These are phyloP conservation scores for Orchestia grillus DNA, from an alignment of 1,140 invertebrate genomes.

Conservation along the genomic window DNA sequence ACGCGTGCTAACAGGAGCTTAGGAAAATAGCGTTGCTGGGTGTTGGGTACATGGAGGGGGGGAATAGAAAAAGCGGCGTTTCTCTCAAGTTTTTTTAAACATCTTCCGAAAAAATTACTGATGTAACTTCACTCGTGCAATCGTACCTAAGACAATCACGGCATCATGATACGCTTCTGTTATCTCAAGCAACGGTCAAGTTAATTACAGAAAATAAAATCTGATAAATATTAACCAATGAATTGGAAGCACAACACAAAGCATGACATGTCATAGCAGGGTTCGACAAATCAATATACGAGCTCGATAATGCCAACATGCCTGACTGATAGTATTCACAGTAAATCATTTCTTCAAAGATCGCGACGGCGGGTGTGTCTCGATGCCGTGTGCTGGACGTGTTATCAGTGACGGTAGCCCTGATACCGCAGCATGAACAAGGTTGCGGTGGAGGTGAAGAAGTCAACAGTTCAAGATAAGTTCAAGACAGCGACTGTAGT, in stretches of 20 bases:
- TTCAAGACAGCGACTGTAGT: not conserved
- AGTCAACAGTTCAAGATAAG: not conserved
- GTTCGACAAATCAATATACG: not conserved
- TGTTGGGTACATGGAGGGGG: no score
- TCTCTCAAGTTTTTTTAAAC: no score
- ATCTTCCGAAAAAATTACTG: no score
- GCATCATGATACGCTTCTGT: no score
- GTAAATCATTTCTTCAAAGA: not conserved
- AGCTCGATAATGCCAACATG: not conserved
- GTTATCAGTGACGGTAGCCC: not conserved
- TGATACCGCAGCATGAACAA: not conserved
- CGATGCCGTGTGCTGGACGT: not conserved
- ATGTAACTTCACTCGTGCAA: no score
- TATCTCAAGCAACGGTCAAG: no score
- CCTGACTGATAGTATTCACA: not conserved
- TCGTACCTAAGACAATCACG: no score
- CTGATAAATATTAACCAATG: not conserved
- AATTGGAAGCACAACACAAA: not conserved
- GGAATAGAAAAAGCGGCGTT: no score
- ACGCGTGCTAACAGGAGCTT: no score
- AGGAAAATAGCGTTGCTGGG: no score
- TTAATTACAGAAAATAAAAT: no score
- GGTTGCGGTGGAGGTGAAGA: no score
- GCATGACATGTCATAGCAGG: not conserved
- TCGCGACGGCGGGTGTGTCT: not conserved